Evolutionary conservation across 2,797 vertebrate species (phyloP), one percentile per base, ranked within the genome.

Genomic region (Acropternis orthonyx): DNA sequence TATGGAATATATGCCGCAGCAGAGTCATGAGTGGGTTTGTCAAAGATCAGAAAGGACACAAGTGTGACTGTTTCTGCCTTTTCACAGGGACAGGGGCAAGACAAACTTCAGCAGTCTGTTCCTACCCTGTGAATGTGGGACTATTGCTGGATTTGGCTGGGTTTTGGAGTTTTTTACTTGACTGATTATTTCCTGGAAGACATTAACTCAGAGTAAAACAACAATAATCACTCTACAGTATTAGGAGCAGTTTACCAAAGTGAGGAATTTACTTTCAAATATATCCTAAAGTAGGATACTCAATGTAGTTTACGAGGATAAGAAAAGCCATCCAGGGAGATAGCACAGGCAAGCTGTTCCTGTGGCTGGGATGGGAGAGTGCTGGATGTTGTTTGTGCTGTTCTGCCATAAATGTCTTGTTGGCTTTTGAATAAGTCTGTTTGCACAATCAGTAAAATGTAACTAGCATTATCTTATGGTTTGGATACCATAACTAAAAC

Each of bases 241-340:
- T 34, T 44, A 77, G 43, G 27, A 84, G 54, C 65, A 62, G 56
- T 92, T 93, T 87, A 89, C 68, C 65, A 87, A 65, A 77, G 3
- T 43, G 67, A 82, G 36, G 56, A 49, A 85, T 83, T 91, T 72
- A 36, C 54, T 80, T 82, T 85, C 65, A 32, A 62, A 88, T 65
- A 2, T 28, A 30, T 67, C 71, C 32, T 54, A 24, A 93, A 85
- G 39, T 41, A 72, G 66, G 81, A 72, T 54, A 80, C 16, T 85
- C 34, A 28, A 7, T 36, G 69, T 44, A 75, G 26, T 88, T 95
- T 74, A 85, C 58, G 67, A 68, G 75, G 20, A 19, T 51, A 51
- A 89, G 72, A 89, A 93, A 91, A 92, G 72, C 68, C 76, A 75
- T 44, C 36, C 49, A 72, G 95, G 95, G 87, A 92, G 36, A 23